Base-by-base conservation (phyloP, 2,113 vertebrate species). In the Prinia subflava region DNA sequence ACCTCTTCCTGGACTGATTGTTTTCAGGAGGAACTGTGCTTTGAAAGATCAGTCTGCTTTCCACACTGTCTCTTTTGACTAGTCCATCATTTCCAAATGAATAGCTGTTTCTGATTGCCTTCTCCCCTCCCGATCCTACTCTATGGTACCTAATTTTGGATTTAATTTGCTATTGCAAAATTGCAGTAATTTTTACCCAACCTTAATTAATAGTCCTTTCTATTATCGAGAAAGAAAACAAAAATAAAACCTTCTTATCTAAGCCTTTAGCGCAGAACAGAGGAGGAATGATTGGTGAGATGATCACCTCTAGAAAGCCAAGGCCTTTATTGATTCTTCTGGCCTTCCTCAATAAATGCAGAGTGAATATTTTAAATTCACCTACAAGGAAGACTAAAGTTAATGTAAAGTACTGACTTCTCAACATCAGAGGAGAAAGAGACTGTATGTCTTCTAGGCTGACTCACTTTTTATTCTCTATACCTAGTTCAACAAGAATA, bases 141-240 rank as follows among this genome's bases (percentile, higher is more conserved):
- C 88, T 96, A 96, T 92, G 91, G 90, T 53, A 50, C 84, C 84
- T 97, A 89, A 93, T 97, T 97, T 96, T 96, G 53, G 64, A 94
- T 96, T 94, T 97, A 97, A 97, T 97, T 97, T 97, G 91, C 95
- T 64, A 90, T 60, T 90, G 81, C 74, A 77, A 78, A 97, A 97
- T 76, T 93, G 87, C 87, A 91, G 75, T 96, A 35, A 92, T 91
- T 91, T 77, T 82, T 11, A 30, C 82, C 67, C 69, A 55, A 88
- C 90, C 87, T 77, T 96, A 96, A 97, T 97, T 97, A 98, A 92
- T 82, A 75, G 91, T 89, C 37, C 75, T 82, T 95, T 96, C 91
- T 3, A 1, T 96, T 96, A 96, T 92, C 67, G 88, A 64, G 47
- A 83, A 91, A 71, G 76, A 94, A 87, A 95, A 93, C 91, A 95